Evolutionary conservation across 2,888 invertebrate species (phyloP), one percentile per base, ranked within the genome.

Genomic region (Sipha maydis): DNA sequence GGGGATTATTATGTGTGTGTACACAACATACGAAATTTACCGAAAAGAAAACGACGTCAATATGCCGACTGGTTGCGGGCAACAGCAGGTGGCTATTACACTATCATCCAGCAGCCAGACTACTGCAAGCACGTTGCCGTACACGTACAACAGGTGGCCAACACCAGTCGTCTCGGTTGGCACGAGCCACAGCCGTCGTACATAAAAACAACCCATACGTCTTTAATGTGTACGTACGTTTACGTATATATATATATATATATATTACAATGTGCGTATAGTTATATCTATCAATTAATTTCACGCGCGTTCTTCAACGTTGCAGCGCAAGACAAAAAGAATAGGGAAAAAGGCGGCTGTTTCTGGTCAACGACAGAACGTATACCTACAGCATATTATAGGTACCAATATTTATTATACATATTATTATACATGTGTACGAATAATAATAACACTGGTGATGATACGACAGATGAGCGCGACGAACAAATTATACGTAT

Each of bases 161-260:
- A 85, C 85, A 85, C 77, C 85, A 78, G 85, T 78, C 85, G 85
- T 85, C 85, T 85, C 77, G 69, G 85, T 85, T 25, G 85, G 85
- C 85, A 85, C 85, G 85, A 85, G 85, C 85, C 85, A 85, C 85
- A 78, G 85, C 85, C 85, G 85, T 85, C 69, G 85, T 34, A 67
- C 48, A 48, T 31, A 83, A 56, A 75, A 54, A 83, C 34, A 34
- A 34, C 54, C 54, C n/a, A 38, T 71, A 25, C 48, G 48, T 83
- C 48, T 71, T 69, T 83, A 83, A 71, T 31, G 73, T 19, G 71
- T 34, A 73, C 56, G 17, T 28, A 7, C 73, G 21, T n/a, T n/a
- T 7, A 38, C 48, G 48, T 38, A 38, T 38, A 31, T 75, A 75
- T 38, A 14, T 8, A 8, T 69, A 69, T 4, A 69, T 19, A 77